phyloP scores from a whole-genome alignment of 2,797 vertebrate species.

The Florisuga fusca region DNA sequence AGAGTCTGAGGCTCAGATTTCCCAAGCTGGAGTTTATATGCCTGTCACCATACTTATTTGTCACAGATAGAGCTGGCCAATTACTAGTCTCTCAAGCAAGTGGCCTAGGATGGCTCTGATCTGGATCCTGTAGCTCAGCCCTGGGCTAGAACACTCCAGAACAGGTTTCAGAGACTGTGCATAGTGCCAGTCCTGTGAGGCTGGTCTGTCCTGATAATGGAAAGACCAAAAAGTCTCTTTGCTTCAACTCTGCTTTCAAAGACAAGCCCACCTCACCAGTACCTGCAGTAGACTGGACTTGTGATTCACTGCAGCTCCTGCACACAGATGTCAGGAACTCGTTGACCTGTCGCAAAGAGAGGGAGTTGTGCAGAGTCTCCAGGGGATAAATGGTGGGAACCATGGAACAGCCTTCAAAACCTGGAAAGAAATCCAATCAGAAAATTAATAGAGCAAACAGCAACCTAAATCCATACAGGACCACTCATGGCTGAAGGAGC shows the following conservation, averaged over 20 bases:
- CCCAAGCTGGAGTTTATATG: neutral
- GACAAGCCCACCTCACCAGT: neutral
- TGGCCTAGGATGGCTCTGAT: neutral
- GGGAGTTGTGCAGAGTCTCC: slow-evolving; percentile 98
- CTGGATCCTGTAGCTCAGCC: neutral
- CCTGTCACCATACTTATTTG: rapidly evolving
- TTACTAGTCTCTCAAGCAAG: neutral
- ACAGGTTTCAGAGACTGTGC: neutral
- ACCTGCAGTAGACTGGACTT: slow-evolving; percentile 89
- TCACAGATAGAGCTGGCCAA: neutral
- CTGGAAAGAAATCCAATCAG: slow-evolving; percentile 79
- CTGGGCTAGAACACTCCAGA: neutral
- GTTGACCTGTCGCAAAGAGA: slow-evolving; percentile 94
- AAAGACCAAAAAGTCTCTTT: neutral
- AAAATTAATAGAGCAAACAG: slow-evolving; percentile 60
- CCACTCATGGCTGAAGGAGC: neutral
- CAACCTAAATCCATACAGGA: slow-evolving; percentile 5
- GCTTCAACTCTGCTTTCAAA: neutral
- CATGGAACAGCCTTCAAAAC: slow-evolving; percentile 99
- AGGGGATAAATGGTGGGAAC: slow-evolving; percentile 97
- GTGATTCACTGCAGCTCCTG: slow-evolving; percentile 85
- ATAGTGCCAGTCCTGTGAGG: neutral
- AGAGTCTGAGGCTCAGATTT: neutral
- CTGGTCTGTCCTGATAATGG: rapidly evolving
- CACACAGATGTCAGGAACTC: slow-evolving; percentile 91